Conservation (phyloP, 2,113 vertebrate species). For the Marcusenius ussheri region DNA sequence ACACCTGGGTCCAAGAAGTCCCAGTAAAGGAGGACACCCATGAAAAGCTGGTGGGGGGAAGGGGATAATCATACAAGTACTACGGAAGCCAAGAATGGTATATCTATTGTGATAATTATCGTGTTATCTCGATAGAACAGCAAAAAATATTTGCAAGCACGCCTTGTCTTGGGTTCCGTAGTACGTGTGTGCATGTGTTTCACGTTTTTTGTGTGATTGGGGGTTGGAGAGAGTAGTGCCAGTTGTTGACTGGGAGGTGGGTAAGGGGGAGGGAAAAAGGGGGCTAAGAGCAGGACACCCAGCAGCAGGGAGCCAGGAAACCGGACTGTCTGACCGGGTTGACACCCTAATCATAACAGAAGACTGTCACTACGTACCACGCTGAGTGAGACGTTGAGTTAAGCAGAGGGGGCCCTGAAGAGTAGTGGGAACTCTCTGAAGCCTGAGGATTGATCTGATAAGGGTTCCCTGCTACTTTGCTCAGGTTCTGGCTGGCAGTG, state of each 20-base stretch:
- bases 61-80: neutral
- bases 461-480: conserved; percentile 5
- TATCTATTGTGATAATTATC: neutral
- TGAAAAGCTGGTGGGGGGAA: neutral
- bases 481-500: conserved; percentile 90
- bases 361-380: neutral
- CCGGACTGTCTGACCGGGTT: neutral
- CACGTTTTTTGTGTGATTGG: too few species aligned
- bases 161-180: neutral
- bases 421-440: neutral
- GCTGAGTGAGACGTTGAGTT: neutral
- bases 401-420: neutral
- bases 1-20: neutral
- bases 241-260: neutral
- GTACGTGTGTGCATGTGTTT: neutral
- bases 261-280: neutral
- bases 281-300: neutral
- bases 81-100: neutral
- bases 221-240: neutral
- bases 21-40: neutral
- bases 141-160: too few species aligned
- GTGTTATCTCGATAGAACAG: neutral
- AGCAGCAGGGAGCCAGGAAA: neutral
- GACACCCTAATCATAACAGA: neutral
- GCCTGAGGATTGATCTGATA: neutral